Evolutionary conservation across 2,888 invertebrate genomes (phyloP), one percentile per base, ranked within the genome.

Genomic region (Anagyrus pseudococci): DNA sequence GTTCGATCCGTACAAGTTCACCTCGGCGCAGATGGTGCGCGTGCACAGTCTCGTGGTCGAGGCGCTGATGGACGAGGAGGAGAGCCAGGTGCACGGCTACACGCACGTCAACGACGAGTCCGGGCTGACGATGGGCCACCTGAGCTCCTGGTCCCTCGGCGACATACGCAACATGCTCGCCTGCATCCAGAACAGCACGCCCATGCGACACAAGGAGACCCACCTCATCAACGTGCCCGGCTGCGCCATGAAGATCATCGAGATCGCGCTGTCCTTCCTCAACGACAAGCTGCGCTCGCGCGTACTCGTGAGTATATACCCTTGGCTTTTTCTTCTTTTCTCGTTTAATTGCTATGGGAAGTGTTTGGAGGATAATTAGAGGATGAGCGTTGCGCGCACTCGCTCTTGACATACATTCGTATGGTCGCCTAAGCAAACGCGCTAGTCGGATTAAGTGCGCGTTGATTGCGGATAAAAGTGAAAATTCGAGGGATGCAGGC

Each of bases 121-220:
- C 8, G 92, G 92, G 53, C 87, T 93, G 82, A 89, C 89, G 73
- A 91, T 93, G 90, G 89, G 91, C 0, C 93, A 93, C 71, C 85
- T 93, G 37, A 91, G 90, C 67, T 84, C 93, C 22, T 93, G 93
- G 92, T 91, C 92, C 0, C 83, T 93, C 25, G 88, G 86, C 33
- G 93, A 93, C 74, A 87, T 93, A 57, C 84, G 89, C 59, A 87
- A 89, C 74, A 89, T 93, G 82, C 82, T 92, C 37, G 88, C 89
- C 73, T 91, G 91, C 76, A 89, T 92, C 75, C 92, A 92, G 85
- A 92, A 91, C 78, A 92, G 94, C 1, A 91, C 94, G 19, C 96
- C 96, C 2, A 93, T 95, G 91, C 85, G 95, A 22, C 94, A 94
- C 81, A 95, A 95, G 79, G 87, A 90, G 70, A 91, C 94, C 0